Percentiles rank a stretch among this genome's conserved stretches.
phyloP scores from a whole-genome alignment of 2,113 vertebrate species.

The cat (Felis catus) region DNA sequence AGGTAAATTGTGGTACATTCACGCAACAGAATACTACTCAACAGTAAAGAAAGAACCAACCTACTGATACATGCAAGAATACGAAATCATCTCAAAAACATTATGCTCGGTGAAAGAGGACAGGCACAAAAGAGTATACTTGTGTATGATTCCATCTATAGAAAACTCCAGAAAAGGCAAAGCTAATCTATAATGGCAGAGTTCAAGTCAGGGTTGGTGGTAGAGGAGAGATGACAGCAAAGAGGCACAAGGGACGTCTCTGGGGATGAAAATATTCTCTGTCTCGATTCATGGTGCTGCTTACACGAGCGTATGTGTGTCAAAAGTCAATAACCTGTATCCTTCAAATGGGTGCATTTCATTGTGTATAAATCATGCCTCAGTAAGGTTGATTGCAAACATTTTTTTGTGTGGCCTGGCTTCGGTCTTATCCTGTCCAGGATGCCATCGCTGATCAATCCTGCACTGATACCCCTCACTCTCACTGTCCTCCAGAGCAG shows the following conservation, averaged over 20 bases:
- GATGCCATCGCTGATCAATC: neutral
- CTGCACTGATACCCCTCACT: neutral
- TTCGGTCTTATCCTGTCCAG: neutral
- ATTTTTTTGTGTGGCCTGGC: neutral
- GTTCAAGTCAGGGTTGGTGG: neutral
- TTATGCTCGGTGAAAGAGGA: neutral
- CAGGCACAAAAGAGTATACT: neutral
- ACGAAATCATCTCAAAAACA: neutral
- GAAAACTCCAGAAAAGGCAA: neutral
- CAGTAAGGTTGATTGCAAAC: neutral
- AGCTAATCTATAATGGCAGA: neutral
- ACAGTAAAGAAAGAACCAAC: conserved; percentile 10
- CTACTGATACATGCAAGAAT: neutral
- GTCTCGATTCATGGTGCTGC: neutral
- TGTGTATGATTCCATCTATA: neutral
- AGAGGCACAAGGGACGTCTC: neutral
- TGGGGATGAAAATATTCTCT: neutral
- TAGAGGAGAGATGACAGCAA: neutral
- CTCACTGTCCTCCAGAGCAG: too few species aligned
- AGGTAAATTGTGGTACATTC: neutral
- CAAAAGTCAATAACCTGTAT: neutral
- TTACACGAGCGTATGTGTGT: neutral
- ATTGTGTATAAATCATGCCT: neutral
- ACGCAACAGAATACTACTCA: neutral
- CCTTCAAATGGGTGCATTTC: neutral